phyloP scores from a whole-genome alignment of 2,888 invertebrate genomes.

The Tenthredo scrophulariae region DNA sequence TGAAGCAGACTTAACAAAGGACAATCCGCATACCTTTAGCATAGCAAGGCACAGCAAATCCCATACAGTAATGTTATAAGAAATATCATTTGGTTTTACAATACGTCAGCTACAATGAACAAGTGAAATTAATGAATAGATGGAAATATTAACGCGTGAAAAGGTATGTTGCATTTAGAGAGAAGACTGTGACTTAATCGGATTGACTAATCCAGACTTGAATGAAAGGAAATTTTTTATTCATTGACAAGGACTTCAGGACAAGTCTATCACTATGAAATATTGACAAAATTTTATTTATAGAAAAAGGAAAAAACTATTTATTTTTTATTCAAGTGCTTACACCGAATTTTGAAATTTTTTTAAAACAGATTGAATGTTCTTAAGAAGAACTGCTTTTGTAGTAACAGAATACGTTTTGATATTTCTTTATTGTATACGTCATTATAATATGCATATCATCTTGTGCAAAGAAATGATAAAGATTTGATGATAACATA shows the following conservation, averaged over 20 bases:
- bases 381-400: background rate
- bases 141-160: background rate
- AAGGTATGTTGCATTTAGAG: background rate
- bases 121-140: slow-evolving; percentile 31
- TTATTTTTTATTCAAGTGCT: slow-evolving; percentile 11
- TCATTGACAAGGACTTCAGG: slow-evolving; percentile 42
- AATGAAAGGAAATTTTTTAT: slow-evolving; percentile 15
- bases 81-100: background rate
- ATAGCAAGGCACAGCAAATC: slow-evolving; percentile 59
- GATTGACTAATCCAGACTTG: slow-evolving; percentile 12
- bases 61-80: slow-evolving; percentile 54
- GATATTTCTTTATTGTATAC: slow-evolving; percentile 12
- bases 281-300: slow-evolving; percentile 11
- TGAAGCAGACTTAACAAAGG: slow-evolving; percentile 60
- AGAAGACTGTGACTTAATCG: background rate
- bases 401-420: background rate
- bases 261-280: slow-evolving; percentile 2
- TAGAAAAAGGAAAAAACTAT: slow-evolving; percentile 21
- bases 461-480: background rate
- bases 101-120: background rate
- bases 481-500: slow-evolving; percentile 23
- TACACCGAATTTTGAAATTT: slow-evolving; percentile 24
- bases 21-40: slow-evolving; percentile 59
- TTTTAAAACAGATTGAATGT: background rate
- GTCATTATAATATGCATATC: slow-evolving; percentile 20